These are phyloP conservation scores for Bombylius discolor DNA, from an alignment of 2,888 invertebrate species.

Conservation along the genomic window DNA sequence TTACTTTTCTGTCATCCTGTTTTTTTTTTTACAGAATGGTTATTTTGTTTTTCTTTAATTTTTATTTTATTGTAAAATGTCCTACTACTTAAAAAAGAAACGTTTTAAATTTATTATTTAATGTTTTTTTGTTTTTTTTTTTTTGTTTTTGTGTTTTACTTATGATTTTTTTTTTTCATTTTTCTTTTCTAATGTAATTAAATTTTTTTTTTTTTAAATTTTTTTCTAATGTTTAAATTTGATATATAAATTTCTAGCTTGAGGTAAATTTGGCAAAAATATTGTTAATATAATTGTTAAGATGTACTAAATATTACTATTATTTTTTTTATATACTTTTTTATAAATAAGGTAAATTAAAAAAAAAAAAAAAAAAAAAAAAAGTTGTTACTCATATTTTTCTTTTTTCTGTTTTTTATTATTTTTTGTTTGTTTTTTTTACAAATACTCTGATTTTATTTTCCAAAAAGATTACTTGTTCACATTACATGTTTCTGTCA, in stretches of 20 bases:
- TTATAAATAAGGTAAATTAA: too few species aligned
- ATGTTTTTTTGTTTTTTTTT: not conserved
- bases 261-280: slow-evolving; percentile 37
- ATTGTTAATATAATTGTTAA: not conserved
- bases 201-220: not conserved
- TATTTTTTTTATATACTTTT: not conserved
- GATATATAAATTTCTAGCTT: slow-evolving; percentile 18
- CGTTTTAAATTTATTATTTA: not conserved
- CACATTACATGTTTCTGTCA: not conserved
- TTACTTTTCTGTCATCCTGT: too few species aligned
- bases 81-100: too few species aligned
- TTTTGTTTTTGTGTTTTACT: not conserved
- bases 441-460: too few species aligned
- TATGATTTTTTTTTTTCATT: not conserved
- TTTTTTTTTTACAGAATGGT: too few species aligned
- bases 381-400: not conserved
- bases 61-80: too few species aligned
- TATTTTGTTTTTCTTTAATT: too few species aligned
- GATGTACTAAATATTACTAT: too few species aligned
- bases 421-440: slow-evolving; percentile 13
- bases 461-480: slow-evolving; percentile 18
- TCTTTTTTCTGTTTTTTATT: slow-evolving; percentile 2
- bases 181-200: not conserved
- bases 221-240: slow-evolving; percentile 9
- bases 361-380: too few species aligned